Percentiles rank a stretch among this genome's conserved stretches.
Evolutionary conservation across 2,113 vertebrate genomes (phyloP).

Genomic region (Phylloscopus trochiloides): DNA sequence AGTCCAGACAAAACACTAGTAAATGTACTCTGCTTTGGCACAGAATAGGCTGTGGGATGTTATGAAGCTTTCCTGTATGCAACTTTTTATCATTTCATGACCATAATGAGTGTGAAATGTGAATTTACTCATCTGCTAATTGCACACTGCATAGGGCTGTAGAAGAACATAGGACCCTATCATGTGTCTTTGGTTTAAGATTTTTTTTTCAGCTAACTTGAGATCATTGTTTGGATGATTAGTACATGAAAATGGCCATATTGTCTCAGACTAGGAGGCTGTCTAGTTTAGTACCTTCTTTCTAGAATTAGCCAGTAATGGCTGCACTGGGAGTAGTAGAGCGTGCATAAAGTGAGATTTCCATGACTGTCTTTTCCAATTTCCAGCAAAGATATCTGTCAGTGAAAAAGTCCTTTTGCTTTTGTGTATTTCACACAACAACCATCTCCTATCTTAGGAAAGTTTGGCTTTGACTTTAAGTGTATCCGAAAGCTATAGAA

Average conservation of each 20-base stretch:
- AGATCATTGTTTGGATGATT: not conserved
- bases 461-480: not conserved
- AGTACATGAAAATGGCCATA: not conserved
- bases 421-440: not conserved
- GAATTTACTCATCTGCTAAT: not conserved
- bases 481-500: not conserved
- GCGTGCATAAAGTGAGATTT: not conserved
- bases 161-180: not conserved
- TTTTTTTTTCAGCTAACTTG: not conserved
- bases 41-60: not conserved
- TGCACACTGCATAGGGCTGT: not conserved
- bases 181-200: not conserved
- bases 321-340: not conserved
- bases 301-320: not conserved
- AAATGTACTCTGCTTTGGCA: constrained; percentile 45
- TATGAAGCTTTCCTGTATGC: not conserved
- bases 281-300: not conserved
- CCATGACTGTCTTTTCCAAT: not conserved
- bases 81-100: not conserved
- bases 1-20: constrained; percentile 63
- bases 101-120: not conserved
- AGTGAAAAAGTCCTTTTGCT: not conserved
- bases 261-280: not conserved
- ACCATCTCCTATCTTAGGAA: not conserved
- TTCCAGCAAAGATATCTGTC: not conserved